Conservation (phyloP, 2,797 vertebrate genomes). For the Poecilia gillii region DNA sequence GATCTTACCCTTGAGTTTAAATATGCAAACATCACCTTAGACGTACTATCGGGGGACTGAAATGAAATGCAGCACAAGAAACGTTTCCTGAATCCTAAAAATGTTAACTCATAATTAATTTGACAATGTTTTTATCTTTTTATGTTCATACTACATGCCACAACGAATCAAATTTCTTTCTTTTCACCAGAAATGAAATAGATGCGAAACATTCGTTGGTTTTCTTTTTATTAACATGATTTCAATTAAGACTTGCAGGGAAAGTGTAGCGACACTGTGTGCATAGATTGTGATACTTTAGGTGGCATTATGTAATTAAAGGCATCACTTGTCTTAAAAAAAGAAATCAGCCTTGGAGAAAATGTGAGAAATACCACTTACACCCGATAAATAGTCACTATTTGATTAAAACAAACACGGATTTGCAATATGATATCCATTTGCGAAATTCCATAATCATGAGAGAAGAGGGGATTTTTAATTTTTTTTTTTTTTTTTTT, state of each 20-base stretch:
- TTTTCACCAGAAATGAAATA: background rate
- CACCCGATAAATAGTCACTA: no score
- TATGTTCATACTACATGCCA: background rate
- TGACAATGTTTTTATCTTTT: background rate
- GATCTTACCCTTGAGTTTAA: background rate
- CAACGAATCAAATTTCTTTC: background rate
- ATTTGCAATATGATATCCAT: background rate
- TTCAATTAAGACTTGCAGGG: background rate
- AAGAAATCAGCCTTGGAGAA: background rate
- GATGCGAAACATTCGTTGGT: background rate
- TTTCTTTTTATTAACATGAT: background rate
- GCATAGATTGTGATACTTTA: background rate
- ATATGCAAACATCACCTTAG: slow-evolving; percentile 6
- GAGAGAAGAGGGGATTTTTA: background rate
- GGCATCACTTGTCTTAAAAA: background rate
- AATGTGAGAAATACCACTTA: no score
- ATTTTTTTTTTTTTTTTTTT: no score
- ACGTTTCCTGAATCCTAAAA: background rate
- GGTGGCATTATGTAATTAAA: background rate
- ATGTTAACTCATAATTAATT: background rate
- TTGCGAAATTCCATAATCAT: background rate
- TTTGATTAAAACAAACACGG: background rate
- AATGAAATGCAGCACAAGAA: slow-evolving; percentile 9
- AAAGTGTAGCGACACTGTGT: background rate
- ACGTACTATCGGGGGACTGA: background rate